Percentiles rank a stretch among this genome's conserved stretches.
These are phyloP conservation scores for Circaetus gallicus DNA, from an alignment of 2,113 vertebrate genomes.

Conservation along the genomic window DNA sequence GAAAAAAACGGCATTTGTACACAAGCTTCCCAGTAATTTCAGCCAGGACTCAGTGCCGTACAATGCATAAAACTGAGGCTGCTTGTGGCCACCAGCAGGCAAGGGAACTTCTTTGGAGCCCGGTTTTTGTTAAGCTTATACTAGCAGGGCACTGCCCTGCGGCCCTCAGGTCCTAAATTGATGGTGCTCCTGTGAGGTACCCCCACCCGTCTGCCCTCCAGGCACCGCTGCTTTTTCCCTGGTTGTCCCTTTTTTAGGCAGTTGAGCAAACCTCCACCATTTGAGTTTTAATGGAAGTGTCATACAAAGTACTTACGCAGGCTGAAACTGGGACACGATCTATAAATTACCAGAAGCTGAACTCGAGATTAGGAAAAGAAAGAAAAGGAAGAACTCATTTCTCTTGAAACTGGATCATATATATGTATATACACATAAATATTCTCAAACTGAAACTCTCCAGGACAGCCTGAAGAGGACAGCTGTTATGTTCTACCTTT, in stretches of 20 bases:
- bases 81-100: background rate
- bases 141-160: background rate
- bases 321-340: conserved; percentile 17
- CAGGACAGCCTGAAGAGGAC: conserved; percentile 13
- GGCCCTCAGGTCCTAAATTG: background rate
- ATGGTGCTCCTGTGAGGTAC: background rate
- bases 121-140: background rate
- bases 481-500: background rate
- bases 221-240: background rate
- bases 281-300: background rate
- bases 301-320: background rate
- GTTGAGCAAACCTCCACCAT: background rate
- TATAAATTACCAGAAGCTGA: conserved; percentile 27
- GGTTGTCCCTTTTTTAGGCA: background rate
- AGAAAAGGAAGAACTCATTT: background rate
- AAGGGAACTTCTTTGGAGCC: background rate
- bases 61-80: background rate
- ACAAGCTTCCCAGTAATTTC: background rate
- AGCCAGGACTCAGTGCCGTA: background rate
- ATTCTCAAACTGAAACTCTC: conserved; percentile 1
- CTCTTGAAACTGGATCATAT: conserved; percentile 1
- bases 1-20: background rate
- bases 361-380: background rate
- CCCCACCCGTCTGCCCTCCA: background rate
- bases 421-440: conserved; percentile 36